phyloP scores from a whole-genome alignment of 2,888 invertebrate species.

The Drosophila kokeensis region DNA sequence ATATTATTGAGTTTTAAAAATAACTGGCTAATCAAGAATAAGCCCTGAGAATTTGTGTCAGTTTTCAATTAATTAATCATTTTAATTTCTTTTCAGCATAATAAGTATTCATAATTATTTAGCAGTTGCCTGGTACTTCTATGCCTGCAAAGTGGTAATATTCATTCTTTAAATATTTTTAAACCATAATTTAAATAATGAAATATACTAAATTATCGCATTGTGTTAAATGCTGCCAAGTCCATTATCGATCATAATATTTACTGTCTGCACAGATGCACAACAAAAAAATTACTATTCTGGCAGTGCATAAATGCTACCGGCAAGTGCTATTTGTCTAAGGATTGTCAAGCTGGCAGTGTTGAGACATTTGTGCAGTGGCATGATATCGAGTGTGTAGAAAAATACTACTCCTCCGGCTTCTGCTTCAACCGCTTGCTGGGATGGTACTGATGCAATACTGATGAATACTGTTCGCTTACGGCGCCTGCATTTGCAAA shows the following conservation, averaged over 20 bases:
- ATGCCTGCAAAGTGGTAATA: conserved; percentile 19
- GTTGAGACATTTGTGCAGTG: conserved; percentile 45
- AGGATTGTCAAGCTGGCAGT: conserved; percentile 36
- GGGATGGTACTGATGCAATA: conserved; percentile 42
- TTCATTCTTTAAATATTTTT: not conserved
- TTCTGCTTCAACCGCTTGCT: conserved; percentile 26
- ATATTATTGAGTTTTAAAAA: too few species aligned
- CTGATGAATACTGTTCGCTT: conserved; percentile 69
- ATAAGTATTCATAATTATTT: not conserved
- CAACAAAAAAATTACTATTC: not conserved
- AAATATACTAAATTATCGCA: not conserved
- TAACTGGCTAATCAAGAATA: too few species aligned
- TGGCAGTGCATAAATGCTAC: conserved; percentile 8
- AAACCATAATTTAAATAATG: not conserved
- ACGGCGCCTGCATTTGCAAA: conserved; percentile 66
- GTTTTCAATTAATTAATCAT: too few species aligned
- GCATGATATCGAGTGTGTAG: conserved; percentile 1
- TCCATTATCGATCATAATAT: not conserved
- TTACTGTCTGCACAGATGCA: conserved; percentile 1
- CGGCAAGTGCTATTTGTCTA: conserved; percentile 16
- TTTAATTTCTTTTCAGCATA: not conserved
- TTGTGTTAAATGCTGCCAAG: not conserved
- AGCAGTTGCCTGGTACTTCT: conserved; percentile 9
- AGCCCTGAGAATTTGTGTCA: too few species aligned
- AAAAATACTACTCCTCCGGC: conserved; percentile 30